Evolutionary conservation across 2,888 invertebrate genomes (phyloP).

Genomic region (Hipparchia semele): DNA sequence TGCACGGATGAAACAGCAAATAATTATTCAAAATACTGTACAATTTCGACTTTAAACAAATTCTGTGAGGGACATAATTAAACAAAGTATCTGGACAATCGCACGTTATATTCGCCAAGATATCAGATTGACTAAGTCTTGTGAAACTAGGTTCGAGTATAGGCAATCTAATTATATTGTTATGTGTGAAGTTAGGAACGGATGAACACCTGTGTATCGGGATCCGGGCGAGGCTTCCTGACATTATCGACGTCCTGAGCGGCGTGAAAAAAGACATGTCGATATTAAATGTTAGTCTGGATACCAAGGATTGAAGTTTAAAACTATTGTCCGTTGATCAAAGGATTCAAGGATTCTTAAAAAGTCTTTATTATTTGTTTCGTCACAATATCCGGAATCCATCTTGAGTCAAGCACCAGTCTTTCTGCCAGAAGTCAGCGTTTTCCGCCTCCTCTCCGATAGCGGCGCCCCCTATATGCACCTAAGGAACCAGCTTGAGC

Average conservation of each 20-base stretch:
- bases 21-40: constrained; percentile 60
- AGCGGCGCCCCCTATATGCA: no score
- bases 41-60: constrained; percentile 66
- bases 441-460: no score
- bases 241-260: constrained; percentile 76
- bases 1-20: constrained; percentile 67
- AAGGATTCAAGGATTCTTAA: no score
- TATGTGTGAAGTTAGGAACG: constrained; percentile 42
- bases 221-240: constrained; percentile 76
- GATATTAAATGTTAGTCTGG: no score
- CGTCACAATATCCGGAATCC: no score
- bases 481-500: no score
- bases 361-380: no score
- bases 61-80: constrained; percentile 65
- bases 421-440: no score
- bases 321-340: no score
- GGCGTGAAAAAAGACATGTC: constrained; percentile 56
- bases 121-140: constrained; percentile 48
- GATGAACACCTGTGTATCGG: constrained; percentile 79
- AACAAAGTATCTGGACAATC: constrained; percentile 67
- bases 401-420: no score
- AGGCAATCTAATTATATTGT: not conserved
- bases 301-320: no score
- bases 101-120: constrained; percentile 58
- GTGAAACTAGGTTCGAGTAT: constrained; percentile 5